Evolutionary conservation across 1,140 invertebrate genomes (phyloP), one percentile per base, ranked within the genome.

Genomic region (Drosophila nigrodunni): DNA sequence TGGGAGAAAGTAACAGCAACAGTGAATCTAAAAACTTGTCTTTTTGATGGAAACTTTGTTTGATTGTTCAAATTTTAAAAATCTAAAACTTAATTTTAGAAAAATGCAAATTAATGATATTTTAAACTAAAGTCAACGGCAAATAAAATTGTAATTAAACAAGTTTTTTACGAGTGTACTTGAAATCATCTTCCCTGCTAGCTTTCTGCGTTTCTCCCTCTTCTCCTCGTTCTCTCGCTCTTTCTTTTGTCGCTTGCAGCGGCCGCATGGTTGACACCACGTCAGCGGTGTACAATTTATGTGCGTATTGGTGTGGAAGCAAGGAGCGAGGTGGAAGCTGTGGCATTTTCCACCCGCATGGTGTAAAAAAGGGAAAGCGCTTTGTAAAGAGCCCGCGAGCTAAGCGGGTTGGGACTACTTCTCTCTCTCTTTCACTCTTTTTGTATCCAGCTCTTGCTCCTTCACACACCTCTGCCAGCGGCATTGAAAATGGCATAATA

Each of bases 231-330:
- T 4, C n/a, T 7, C n/a, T 41, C 41, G 6, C 6, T 13, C 25
- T 54, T 47, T 47, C 49, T 50, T 41, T 39, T 74, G 64, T 73
- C 44, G 46, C 41, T 47, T 41, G 43, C 73, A 65, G 49, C 65
- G 44, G 62, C 58, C 55, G 49, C 54, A 43, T 62, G 39, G 74
- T 74, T 82, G 74, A 70, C 77, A 80, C 77, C 78, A 68, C 67
- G 74, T 73, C 78, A 80, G 69, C 69, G 65, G 47, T 82, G 66
- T 46, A 66, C 70, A 77, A 80, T 82, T 74, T 80, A 82, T 82
- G 69, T 80, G 74, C 60, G 66, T 47, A 52, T 46, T 30, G 58
- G 39, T 61, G 47, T 37, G 68, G 43, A 58, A 34, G 37, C 21
- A 39, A 9, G 49, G 30, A 60, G 61, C 41, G 25, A n/a, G 30